phyloP scores from a whole-genome alignment of 2,888 invertebrate genomes.

The Parnassius mnemosyne region DNA sequence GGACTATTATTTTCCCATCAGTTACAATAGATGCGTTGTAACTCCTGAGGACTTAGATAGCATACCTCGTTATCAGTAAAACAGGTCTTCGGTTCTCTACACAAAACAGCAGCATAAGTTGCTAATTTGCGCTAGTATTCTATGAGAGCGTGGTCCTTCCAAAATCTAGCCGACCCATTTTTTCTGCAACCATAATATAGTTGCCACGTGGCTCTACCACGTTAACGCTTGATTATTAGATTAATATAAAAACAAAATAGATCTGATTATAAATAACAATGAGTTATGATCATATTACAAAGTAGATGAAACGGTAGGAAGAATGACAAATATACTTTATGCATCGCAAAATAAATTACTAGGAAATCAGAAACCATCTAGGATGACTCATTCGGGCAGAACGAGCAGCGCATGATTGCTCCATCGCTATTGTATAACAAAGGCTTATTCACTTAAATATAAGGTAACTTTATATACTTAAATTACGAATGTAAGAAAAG shows the following conservation, averaged over 20 bases:
- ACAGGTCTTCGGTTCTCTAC: too few species aligned
- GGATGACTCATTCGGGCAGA: conserved; percentile 52
- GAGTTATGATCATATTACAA: conserved; percentile 16
- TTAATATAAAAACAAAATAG: neutral
- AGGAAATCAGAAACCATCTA: conserved; percentile 47
- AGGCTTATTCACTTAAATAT: conserved; percentile 28
- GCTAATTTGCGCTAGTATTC: too few species aligned
- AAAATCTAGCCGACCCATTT: too few species aligned
- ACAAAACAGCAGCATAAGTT: too few species aligned
- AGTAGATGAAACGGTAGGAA: conserved; percentile 17
- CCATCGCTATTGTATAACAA: conserved; percentile 24
- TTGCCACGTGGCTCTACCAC: too few species aligned
- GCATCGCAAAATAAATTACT: conserved; percentile 32
- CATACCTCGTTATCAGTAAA: too few species aligned
- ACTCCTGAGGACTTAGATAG: too few species aligned
- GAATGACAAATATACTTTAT: conserved; percentile 30
- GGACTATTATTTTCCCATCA: too few species aligned
- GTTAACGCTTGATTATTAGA: too few species aligned
- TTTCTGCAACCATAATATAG: too few species aligned
- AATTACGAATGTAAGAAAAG: neutral
- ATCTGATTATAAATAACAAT: conserved; percentile 2
- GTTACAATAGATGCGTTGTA: too few species aligned
- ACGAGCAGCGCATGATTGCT: conserved; percentile 45
- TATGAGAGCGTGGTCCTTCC: too few species aligned
- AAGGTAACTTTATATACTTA: conserved; percentile 10